Conservation (phyloP, 1,140 invertebrate genomes). For the Lysiphlebus fabarum region DNA sequence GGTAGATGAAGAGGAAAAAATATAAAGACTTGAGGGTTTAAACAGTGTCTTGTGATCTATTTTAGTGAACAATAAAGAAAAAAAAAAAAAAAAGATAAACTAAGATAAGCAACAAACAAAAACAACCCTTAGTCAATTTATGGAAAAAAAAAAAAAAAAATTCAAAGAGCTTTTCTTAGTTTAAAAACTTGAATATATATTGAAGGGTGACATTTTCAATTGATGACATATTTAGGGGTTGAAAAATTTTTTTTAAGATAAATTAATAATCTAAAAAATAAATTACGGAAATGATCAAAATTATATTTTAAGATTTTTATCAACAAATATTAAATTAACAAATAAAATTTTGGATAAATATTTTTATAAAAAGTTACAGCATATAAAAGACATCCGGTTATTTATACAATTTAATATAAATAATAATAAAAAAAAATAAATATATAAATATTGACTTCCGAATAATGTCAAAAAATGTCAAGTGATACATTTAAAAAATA, state of each 20-base stretch:
- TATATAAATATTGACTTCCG: too few relatives aligned
- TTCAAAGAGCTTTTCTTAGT: constrained; percentile 50
- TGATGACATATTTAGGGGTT: constrained; percentile 22
- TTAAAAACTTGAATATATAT: constrained; percentile 7
- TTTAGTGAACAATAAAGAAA: not conserved
- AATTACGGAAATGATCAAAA: constrained; percentile 17
- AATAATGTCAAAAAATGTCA: too few relatives aligned
- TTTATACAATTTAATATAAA: too few relatives aligned
- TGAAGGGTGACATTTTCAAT: constrained; percentile 15
- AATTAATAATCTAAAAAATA: constrained; percentile 29
- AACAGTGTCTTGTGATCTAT: constrained; percentile 24
- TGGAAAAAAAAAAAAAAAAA: constrained; percentile 23
- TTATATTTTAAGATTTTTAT: too few relatives aligned
- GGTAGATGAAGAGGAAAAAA: too few relatives aligned
- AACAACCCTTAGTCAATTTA: not conserved
- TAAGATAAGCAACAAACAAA: not conserved
- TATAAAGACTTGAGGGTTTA: constrained; percentile 13
- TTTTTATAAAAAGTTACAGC: too few relatives aligned
- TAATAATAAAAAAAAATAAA: too few relatives aligned
- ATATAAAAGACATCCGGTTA: too few relatives aligned
- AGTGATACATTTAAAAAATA: too few relatives aligned
- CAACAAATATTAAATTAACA: too few relatives aligned
- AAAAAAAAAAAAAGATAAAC: constrained; percentile 1
- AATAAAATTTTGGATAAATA: too few relatives aligned
- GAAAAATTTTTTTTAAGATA: constrained; percentile 30